Conservation (phyloP, 1,140 invertebrate genomes). For the Tetramorium simillimum region DNA sequence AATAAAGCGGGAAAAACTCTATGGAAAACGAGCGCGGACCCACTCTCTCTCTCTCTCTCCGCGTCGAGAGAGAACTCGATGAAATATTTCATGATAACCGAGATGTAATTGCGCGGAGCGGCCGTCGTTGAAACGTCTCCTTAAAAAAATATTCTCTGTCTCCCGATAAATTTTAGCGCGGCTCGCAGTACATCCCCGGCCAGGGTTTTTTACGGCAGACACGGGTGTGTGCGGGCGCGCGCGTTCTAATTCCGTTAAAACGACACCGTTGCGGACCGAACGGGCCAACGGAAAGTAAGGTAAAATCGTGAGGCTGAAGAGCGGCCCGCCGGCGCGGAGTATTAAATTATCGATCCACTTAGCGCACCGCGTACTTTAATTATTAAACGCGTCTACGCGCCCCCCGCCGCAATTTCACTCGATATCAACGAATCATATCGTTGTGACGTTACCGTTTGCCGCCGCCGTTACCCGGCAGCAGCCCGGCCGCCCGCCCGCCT, state of each 20-base stretch:
- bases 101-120: conserved; percentile 7
- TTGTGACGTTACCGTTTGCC: conserved; percentile 62
- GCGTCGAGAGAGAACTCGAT: neutral
- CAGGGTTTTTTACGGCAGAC: neutral
- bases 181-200: neutral
- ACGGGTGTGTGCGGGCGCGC: neutral
- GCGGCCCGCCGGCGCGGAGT: neutral
- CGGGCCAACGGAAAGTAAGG: neutral
- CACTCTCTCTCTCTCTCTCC: neutral
- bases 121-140: neutral
- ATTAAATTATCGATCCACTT: conserved; percentile 65
- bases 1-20: conserved; percentile 13
- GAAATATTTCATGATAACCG: conserved; percentile 30
- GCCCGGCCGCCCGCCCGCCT: neutral
- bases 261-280: neutral
- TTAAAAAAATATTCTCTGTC: neutral
- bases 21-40: neutral
- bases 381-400: conserved; percentile 70
- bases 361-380: conserved; percentile 57
- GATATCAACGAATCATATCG: conserved; percentile 70
- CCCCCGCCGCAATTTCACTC: conserved; percentile 64
- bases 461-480: conserved; percentile 4
- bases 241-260: conserved; percentile 29
- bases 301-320: neutral
- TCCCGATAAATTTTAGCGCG: neutral